Conservation (phyloP, 2,113 vertebrate genomes). For the Paratilapia polleni region DNA sequence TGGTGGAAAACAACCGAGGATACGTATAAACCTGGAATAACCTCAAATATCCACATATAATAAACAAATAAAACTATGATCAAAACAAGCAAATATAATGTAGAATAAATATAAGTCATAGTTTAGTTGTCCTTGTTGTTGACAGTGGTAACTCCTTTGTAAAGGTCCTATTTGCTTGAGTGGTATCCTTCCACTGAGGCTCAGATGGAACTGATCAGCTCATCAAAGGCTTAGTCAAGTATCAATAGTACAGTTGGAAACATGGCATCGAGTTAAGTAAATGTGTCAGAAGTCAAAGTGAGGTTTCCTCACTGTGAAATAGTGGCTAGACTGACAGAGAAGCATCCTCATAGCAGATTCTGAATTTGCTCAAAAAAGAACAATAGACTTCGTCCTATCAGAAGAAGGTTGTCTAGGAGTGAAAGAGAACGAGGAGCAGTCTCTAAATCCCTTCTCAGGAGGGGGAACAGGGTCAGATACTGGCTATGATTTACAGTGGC, state of each 20-base stretch:
- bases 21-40: not conserved
- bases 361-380: not conserved
- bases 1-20: conserved; percentile 11
- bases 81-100: not conserved
- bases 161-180: not conserved
- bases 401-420: not conserved
- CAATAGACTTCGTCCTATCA: not conserved
- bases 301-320: not conserved
- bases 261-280: not conserved
- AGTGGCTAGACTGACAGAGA: not conserved
- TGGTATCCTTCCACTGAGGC: not conserved
- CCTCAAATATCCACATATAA: not conserved
- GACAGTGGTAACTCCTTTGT: not conserved
- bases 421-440: not conserved
- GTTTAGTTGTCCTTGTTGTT: not conserved
- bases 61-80: not conserved
- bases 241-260: not conserved
- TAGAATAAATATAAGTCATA: not conserved
- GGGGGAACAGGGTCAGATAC: not conserved
- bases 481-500: not conserved
- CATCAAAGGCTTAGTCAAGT: not conserved
- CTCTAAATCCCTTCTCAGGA: too few species aligned
- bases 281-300: not conserved
- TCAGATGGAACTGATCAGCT: not conserved
- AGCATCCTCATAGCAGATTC: not conserved